Evolutionary conservation across 2,888 invertebrate species (phyloP), one percentile per base, ranked within the genome.

Genomic region (Melanchra persicariae): DNA sequence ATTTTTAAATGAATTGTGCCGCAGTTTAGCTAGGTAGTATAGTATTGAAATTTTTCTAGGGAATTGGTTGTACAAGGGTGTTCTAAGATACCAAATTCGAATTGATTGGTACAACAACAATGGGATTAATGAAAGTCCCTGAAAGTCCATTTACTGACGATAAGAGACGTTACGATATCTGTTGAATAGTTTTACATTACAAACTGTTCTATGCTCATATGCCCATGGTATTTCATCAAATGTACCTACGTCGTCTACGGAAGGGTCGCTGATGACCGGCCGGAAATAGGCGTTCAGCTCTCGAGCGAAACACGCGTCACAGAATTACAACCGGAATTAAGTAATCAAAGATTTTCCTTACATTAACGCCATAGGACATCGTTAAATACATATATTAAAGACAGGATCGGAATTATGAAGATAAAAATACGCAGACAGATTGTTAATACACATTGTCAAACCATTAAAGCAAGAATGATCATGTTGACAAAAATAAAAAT

Each of bases 201-300:
- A n/a, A n/a, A n/a, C n/a, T n/a, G n/a, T n/a, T n/a, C n/a, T n/a
- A n/a, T n/a, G n/a, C n/a, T n/a, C n/a, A n/a, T n/a, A n/a, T n/a
- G n/a, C n/a, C n/a, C n/a, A n/a, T 30, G 30, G 40, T 58, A 8
- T 40, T 55, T 60, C 17, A 51, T 69, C 9, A 60, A 45, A 58
- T 67, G 22, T 49, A 45, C 40, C 15, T 51, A 54, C 26, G 22
- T 24, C 47, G 26, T 30, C 49, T 24, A 30, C 19, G 17, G 55
- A 73, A 74, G 60, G 54, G 55, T 55, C 55, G 66, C 54, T 70
- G 77, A 74, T 71, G 68, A 68, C 55, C 30, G 47, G 30, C 63
- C 60, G 78, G 78, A 83, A 76, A 78, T 82, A 74, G 68, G 26
- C 60, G 51, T 52, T 73, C 63, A 52, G 30, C 47, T 55, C 60